phyloP scores from a whole-genome alignment of 2,797 vertebrate species.

The Chrysocyon brachyurus region DNA sequence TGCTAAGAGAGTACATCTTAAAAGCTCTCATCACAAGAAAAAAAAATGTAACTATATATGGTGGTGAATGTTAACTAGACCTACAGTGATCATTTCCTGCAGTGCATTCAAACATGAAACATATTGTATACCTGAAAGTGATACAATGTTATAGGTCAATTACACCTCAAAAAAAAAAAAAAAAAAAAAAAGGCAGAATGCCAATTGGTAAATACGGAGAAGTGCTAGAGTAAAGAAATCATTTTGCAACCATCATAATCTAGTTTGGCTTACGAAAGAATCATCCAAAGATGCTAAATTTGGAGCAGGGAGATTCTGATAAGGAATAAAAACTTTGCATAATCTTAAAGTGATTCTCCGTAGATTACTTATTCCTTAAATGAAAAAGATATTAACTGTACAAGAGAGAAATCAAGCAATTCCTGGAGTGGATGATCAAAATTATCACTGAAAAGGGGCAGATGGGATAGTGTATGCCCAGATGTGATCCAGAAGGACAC shows the following conservation, averaged over 20 bases:
- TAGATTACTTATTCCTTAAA: background rate
- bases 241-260: background rate
- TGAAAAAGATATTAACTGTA: background rate
- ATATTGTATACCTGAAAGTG: background rate
- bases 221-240: background rate
- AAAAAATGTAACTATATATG: background rate
- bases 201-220: background rate
- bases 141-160: background rate
- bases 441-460: background rate
- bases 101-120: background rate
- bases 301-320: background rate
- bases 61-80: background rate
- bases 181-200: background rate
- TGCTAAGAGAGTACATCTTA: background rate
- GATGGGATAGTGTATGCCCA: background rate
- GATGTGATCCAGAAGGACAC: background rate
- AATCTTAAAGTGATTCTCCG: background rate
- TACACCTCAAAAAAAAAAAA: background rate
- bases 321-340: background rate
- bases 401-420: background rate
- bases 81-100: background rate
- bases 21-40: background rate
- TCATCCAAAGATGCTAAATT: background rate
- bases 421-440: background rate
- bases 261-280: background rate